Evolutionary conservation across 2,888 invertebrate genomes (phyloP).

Genomic region (Diadegma fenestrale): DNA sequence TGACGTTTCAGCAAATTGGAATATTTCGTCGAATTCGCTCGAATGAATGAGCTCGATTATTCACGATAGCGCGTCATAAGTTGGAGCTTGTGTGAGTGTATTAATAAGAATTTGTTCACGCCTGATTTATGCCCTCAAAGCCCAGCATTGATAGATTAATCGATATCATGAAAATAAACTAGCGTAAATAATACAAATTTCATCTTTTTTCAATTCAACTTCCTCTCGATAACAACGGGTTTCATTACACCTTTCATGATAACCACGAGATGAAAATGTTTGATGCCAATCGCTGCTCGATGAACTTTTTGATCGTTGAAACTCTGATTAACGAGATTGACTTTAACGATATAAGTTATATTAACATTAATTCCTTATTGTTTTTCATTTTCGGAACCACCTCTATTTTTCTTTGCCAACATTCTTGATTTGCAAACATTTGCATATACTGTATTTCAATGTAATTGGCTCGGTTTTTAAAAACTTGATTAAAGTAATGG

Average conservation of each 20-base stretch:
- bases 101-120: background rate
- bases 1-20: slow-evolving; percentile 11
- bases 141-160: background rate
- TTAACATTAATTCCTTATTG: too few species aligned
- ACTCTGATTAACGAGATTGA: background rate
- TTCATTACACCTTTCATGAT: background rate
- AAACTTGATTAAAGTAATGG: too few species aligned
- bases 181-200: background rate
- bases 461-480: too few species aligned
- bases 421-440: too few species aligned
- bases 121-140: background rate
- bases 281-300: background rate
- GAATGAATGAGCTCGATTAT: slow-evolving; percentile 15
- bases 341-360: too few species aligned
- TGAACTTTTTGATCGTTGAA: background rate
- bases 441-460: too few species aligned
- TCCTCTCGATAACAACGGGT: background rate
- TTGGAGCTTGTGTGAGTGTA: background rate
- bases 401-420: too few species aligned
- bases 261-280: background rate
- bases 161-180: background rate
- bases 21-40: slow-evolving; percentile 8
- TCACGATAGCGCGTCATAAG: background rate
- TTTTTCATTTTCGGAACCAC: too few species aligned
- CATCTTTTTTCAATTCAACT: background rate